phyloP scores from a whole-genome alignment of 2,113 vertebrate genomes.

The Xenopus laevis region DNA sequence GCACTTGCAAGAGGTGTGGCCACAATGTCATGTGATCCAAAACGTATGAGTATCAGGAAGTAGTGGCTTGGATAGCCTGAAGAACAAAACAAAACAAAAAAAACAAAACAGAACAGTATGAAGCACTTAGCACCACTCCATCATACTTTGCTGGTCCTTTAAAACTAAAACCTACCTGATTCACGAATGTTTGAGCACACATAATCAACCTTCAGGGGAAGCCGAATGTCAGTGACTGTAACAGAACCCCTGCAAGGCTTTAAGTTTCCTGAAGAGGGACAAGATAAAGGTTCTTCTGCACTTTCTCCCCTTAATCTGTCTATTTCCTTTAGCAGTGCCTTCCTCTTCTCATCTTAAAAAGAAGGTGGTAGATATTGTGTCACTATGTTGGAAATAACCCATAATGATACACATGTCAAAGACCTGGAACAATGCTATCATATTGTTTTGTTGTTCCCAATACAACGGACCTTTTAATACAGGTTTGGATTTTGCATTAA shows the following conservation, averaged over 20 bases:
- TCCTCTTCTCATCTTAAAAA: conserved; percentile 64
- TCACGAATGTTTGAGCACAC: conserved; percentile 62
- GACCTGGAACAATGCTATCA: too few relatives aligned
- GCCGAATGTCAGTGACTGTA: conserved; percentile 63
- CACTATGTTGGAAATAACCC: too few relatives aligned
- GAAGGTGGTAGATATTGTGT: not conserved
- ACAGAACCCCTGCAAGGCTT: conserved; percentile 62
- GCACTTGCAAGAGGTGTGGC: conserved; percentile 70
- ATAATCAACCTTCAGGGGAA: conserved; percentile 73
- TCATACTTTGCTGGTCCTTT: not conserved
- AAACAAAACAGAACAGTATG: not conserved
- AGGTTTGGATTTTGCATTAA: too few relatives aligned
- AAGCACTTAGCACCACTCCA: not conserved
- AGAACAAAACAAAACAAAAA: not conserved
- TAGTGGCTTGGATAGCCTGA: conserved; percentile 68
- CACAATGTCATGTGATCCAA: conserved; percentile 65
- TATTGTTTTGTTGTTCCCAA: too few relatives aligned
- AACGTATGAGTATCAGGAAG: conserved; percentile 72
- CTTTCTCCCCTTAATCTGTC: conserved; percentile 51
- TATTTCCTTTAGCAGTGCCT: conserved; percentile 62
- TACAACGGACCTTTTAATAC: too few relatives aligned
- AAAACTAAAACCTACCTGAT: conserved; percentile 49
- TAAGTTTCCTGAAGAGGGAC: not conserved
- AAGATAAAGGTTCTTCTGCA: conserved; percentile 47
- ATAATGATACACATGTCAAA: too few relatives aligned